These are phyloP conservation scores for Prosapia bicincta DNA, from an alignment of 2,888 invertebrate species.

Conservation along the genomic window DNA sequence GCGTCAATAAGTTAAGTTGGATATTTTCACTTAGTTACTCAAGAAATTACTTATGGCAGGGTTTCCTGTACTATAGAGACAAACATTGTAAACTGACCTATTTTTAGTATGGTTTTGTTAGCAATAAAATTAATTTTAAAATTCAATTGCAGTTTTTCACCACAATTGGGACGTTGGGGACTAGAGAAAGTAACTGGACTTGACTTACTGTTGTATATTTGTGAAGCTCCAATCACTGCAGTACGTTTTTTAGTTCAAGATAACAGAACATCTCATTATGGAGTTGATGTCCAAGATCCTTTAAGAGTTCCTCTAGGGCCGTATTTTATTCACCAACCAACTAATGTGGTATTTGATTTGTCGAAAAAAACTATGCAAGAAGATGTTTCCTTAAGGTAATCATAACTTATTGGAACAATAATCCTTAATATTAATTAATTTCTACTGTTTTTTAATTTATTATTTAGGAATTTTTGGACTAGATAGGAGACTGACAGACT, in stretches of 20 bases:
- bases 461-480: too few species aligned
- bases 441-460: too few species aligned
- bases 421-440: too few species aligned
- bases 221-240: slow-evolving; percentile 76
- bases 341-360: slow-evolving; percentile 78
- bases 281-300: slow-evolving; percentile 75
- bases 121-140: background rate
- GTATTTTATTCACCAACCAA: slow-evolving; percentile 81
- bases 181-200: slow-evolving; percentile 74
- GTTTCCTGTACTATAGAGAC: too few species aligned
- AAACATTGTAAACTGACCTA: too few species aligned
- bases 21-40: too few species aligned
- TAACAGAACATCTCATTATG: slow-evolving; percentile 80
- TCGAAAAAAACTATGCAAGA: slow-evolving; percentile 63
- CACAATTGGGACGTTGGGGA: slow-evolving; percentile 74
- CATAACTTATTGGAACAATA: too few species aligned
- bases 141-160: slow-evolving; percentile 50
- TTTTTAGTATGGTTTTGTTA: too few species aligned
- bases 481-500: too few species aligned
- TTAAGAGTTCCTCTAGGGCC: slow-evolving; percentile 83
- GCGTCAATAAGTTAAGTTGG: too few species aligned
- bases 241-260: slow-evolving; percentile 68
- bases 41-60: too few species aligned
- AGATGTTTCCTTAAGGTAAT: slow-evolving; percentile 68
- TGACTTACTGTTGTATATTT: slow-evolving; percentile 77